Evolutionary conservation across 2,888 invertebrate species (phyloP), one percentile per base, ranked within the genome.

Genomic region (Chymomyza fuscimana): DNA sequence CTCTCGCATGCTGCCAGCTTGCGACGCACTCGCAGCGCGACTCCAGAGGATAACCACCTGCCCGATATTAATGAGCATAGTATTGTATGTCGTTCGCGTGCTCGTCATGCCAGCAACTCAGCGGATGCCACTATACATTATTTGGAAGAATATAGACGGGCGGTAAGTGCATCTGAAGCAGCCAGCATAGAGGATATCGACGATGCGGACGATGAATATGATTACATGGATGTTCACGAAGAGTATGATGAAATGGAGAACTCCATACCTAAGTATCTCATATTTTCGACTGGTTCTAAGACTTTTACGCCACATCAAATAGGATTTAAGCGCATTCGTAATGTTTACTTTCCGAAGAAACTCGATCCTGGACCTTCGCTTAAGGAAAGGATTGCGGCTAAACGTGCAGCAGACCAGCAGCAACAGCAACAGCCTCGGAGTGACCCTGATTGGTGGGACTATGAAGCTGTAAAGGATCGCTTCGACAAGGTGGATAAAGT

Each of bases 271-370:
- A 92, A 92, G 75, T 91, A 92, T 90, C 93, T 97, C 25, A 96
- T 97, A 78, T 97, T 96, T 90, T 96, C 96, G 1, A 96, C 95
- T 29, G 97, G 97, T 0, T 95, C 95, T 5, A 94, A 95, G 90
- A 96, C 97, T 0, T 97, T 96, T 86, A 96, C 96, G 0, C 97
- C 97, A 0, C 97, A 97, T 92, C 96, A 96, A 92, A 95, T 97
- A 78, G 96, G 95, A 51, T 95, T 96, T 79, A 96, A 96, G 87
- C 93, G 95, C 83, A 95, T 97, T 71, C 93, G 94, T 76, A 93
- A 95, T 46, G 93, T 95, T 1, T 93, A 93, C 70, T 96, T 96
- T 87, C 95, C 95, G 0, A 93, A 94, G 82, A 92, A 94, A 74
- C 89, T 96, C 60, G 94, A 95, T 84, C 95, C 94, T 0, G 95